Evolutionary conservation across 2,113 vertebrate genomes (phyloP), one percentile per base, ranked within the genome.

Genomic region (Anhinga anhinga): DNA sequence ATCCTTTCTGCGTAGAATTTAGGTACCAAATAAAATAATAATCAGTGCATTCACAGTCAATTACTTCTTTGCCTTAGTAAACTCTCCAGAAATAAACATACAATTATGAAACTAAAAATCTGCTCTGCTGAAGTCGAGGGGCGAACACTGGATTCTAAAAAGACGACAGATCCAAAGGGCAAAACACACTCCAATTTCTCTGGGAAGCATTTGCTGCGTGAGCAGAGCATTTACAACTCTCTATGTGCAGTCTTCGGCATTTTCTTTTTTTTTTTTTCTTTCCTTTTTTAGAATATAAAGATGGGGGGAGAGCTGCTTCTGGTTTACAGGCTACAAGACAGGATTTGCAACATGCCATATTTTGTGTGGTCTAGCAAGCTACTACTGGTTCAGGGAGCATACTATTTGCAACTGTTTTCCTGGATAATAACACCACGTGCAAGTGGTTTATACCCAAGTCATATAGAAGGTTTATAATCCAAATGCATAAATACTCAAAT

Each of bases 351-450:
- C 56, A 91, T 88, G 91, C 88, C 91, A 85, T 74, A 84, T 97
- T 96, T 93, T 79, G 81, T 82, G 81, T 96, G 96, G 96, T 96
- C 90, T 93, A 91, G 79, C 94, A 91, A 97, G 95, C 66, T 77
- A 94, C 61, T 82, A 16, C 58, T 86, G 86, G 97, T 91, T 96
- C 90, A 97, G 89, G 92, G 96, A 97, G 94, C 95, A 96, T 58
- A 86, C 74, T 88, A 96, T 95, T 90, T 95, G 96, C 89, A 96
- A 96, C 95, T 91, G 94, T 94, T 95, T 90, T 65, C 80, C 69
- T 66, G 59, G 89, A 23, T 95, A 93, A 93, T 69, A 81, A 34
- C 44, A 90, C 45, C 70, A 94, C 7, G 0, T 70, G 86, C 36
- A 79, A 89, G 70, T 53, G 49, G 73, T 95, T 94, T 71, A 74